phyloP scores from a whole-genome alignment of 2,113 vertebrate species.

The Rostratula benghalensis region DNA sequence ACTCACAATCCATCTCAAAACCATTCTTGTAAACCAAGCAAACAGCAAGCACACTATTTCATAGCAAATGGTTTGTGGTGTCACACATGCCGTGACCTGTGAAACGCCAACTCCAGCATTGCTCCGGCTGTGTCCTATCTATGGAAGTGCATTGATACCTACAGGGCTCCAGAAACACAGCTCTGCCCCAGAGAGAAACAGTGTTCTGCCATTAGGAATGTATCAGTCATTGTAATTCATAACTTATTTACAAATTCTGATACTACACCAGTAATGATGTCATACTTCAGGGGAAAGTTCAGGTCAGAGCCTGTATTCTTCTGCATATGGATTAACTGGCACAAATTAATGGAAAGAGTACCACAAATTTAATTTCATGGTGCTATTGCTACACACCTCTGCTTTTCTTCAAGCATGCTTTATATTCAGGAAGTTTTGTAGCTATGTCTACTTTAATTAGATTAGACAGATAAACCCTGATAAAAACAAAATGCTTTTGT shows the following conservation, averaged over 20 bases:
- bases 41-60: neutral
- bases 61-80: fast-evolving
- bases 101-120: neutral
- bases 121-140: too few species aligned
- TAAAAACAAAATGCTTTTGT: slow-evolving; percentile 5
- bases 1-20: neutral
- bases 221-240: neutral
- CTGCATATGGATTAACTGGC: neutral
- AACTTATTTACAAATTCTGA: neutral
- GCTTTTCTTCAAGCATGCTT: neutral
- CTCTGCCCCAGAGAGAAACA: neutral
- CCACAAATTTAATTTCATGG: neutral
- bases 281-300: neutral
- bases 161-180: neutral
- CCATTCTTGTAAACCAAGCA: neutral
- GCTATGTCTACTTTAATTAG: slow-evolving; percentile 3
- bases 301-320: neutral
- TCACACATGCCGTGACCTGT: neutral
- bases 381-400: neutral
- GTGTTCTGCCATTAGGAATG: neutral
- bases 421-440: neutral
- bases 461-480: neutral
- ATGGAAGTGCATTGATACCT: fast-evolving
- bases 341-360: neutral
- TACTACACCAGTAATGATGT: neutral